Conservation (phyloP, 2,888 invertebrate species). For the Steinernema carpocapsae region DNA sequence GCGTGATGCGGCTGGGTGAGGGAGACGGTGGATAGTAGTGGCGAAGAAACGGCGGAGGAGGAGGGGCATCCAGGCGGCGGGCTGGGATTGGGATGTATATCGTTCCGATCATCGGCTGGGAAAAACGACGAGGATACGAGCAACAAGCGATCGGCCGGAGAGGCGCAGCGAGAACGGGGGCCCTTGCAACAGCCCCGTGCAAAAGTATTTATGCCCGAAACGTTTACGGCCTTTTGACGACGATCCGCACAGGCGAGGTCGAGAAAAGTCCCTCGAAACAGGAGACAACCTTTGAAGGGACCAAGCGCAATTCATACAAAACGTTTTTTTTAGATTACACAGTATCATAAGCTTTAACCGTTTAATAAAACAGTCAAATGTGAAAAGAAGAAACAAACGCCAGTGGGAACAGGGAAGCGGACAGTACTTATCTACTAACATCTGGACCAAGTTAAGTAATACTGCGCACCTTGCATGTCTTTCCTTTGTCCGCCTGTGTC, state of each 20-base stretch:
- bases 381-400: no score
- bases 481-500: not conserved
- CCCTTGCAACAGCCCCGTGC: not conserved
- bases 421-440: no score
- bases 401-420: no score
- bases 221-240: slow-evolving; percentile 1
- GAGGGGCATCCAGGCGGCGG: slow-evolving; percentile 4
- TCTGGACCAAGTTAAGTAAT: slow-evolving; percentile 4
- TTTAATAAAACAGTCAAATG: no score
- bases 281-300: not conserved
- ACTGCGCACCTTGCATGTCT: not conserved
- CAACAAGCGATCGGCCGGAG: not conserved
- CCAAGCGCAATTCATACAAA: not conserved
- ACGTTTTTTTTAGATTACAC: no score
- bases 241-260: not conserved
- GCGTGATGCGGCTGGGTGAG: not conserved
- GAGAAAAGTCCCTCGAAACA: not conserved
- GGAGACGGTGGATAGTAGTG: not conserved
- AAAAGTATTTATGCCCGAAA: not conserved
- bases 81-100: slow-evolving; percentile 10
- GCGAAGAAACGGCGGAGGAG: not conserved
- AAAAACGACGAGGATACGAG: not conserved
- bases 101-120: slow-evolving; percentile 3
- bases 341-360: no score
- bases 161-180: not conserved